Evolutionary conservation across 2,888 invertebrate species (phyloP), one percentile per base, ranked within the genome.

Genomic region (Cactoblastis cactorum): DNA sequence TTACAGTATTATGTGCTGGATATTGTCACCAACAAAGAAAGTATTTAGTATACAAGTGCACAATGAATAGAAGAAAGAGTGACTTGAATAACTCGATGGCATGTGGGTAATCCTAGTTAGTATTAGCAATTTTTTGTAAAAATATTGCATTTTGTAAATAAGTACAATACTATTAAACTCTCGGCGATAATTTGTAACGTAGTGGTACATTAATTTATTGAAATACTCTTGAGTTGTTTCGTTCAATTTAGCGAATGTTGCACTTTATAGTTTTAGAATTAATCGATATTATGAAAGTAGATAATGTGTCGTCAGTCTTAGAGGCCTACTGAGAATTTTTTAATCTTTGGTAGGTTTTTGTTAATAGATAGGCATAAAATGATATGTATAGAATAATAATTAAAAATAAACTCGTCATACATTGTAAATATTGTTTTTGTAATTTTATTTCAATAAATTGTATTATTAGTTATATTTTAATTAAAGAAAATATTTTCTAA

Each of bases 71-170:
- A 35, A 46, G 12, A 33, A 19, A 32, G 41, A 41, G 22, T 34
- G 49, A 49, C 32, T 19, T 41, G 28, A 41, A 33, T 41, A 18
- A 49, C 18, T 41, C 41, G 59, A 56, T 51, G 59, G 60, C 65
- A 57, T 59, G 61, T 64, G 61, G 62, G 59, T 62, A 63, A 66
- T 59, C 58, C 57, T 65, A 63, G 62, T 58, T 59, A 63, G 62
- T 58, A 59, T 71, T 67, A 62, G 62, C 58, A 65, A 59, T 70
- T 74, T 63, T 77, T 77, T 75, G 73, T 78, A 77, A 77, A 71
- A 77, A 76, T 74, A 74, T 71, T 84, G 85, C 86, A 87, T 88
- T 87, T 86, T 87, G 84, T 86, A 88, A 86, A 88, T 88, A 87
- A 83, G 81, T 86, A 85, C 81, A 84, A 83, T 69, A 68, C 68